Evolutionary conservation across 2,797 vertebrate genomes (phyloP).

Genomic region (Spondyliosoma cantharus): DNA sequence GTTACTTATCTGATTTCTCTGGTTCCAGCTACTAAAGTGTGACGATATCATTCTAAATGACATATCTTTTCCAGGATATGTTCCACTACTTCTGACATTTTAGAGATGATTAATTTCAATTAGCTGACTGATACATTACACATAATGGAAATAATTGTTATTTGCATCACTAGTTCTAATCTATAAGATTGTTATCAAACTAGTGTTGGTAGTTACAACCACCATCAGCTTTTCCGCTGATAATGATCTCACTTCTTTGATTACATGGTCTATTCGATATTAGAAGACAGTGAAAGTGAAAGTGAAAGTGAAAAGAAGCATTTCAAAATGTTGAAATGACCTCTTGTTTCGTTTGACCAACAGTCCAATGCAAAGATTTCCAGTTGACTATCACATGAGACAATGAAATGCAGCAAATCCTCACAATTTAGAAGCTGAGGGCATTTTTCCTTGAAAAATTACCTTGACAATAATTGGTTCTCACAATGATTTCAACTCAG

Average conservation of each 20-base stretch:
- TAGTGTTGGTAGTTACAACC: not conserved
- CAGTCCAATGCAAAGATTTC: not conserved
- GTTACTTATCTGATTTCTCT: not conserved
- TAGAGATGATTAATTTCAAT: not conserved
- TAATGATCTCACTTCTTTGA: too few relatives aligned
- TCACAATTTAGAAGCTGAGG: not conserved
- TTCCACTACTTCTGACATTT: not conserved
- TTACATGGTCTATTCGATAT: not conserved
- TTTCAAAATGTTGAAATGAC: not conserved
- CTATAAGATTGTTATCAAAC: too few relatives aligned
- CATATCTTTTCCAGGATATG: not conserved
- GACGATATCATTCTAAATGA: not conserved
- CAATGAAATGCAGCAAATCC: not conserved
- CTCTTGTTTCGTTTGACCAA: not conserved
- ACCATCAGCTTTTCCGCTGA: not conserved
- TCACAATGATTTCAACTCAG: too few relatives aligned
- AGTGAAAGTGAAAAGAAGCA: not conserved
- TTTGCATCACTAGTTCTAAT: not conserved
- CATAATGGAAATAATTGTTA: not conserved
- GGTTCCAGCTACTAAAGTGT: not conserved
- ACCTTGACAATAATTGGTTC: too few relatives aligned
- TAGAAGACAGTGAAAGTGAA: not conserved
- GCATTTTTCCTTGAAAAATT: not conserved
- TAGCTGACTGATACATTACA: not conserved
- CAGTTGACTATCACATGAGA: not conserved